phyloP scores from a whole-genome alignment of 2,888 invertebrate genomes.

The Melanchra persicariae region DNA sequence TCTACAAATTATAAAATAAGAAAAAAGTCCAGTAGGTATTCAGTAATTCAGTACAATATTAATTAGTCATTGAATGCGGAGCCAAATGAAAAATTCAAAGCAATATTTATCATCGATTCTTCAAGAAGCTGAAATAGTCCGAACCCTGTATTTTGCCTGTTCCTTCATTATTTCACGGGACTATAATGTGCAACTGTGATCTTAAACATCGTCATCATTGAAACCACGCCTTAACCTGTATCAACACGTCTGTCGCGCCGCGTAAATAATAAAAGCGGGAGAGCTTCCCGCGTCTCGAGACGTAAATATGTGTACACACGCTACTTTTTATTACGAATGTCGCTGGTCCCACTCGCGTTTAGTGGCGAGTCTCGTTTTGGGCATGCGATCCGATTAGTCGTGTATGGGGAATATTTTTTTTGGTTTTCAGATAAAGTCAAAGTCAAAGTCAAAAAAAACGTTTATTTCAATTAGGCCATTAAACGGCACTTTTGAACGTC shows the following conservation, averaged over 20 bases:
- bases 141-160: neutral
- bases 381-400: conserved; percentile 6
- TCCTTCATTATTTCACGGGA: neutral
- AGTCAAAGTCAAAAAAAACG: no score
- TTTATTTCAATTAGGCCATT: no score
- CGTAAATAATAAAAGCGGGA: conserved; percentile 83
- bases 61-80: no score
- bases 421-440: no score
- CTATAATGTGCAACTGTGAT: neutral
- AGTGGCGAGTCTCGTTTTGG: conserved; percentile 21
- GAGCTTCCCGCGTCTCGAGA: conserved; percentile 68
- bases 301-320: conserved; percentile 66
- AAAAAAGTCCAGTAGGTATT: no score
- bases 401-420: neutral
- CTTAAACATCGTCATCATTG: neutral
- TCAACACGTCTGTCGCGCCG: conserved; percentile 70
- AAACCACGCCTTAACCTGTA: conserved; percentile 69
- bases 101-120: no score
- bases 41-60: no score
- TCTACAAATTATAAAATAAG: neutral
- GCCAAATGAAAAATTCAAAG: no score
- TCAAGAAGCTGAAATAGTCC: no score
- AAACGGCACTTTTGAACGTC: no score
- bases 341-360: conserved; percentile 56
- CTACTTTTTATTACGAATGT: conserved; percentile 69